A percentile compares a stretch with the other conserved stretches of the same genome.
Conservation (phyloP, 2,888 invertebrate species). For the Quadroppia sp. region DNA sequence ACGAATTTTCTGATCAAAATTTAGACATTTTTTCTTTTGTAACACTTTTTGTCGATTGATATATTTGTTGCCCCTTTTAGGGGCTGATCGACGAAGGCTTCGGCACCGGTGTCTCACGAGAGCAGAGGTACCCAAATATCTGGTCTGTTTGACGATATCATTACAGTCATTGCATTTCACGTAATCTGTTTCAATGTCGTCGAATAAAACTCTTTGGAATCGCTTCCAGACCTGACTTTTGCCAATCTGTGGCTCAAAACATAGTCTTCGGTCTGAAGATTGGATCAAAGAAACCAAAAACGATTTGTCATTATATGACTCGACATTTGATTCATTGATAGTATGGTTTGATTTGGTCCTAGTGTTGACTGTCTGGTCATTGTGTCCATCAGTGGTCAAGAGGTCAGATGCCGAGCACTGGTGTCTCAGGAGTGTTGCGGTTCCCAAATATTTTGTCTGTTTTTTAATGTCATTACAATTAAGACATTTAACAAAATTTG, state of each 20-base stretch:
- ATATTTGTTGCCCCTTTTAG: too few species aligned
- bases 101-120: not conserved
- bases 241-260: conserved; percentile 13
- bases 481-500: conserved; percentile 15
- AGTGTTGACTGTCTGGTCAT: not conserved
- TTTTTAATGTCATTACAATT: conserved; percentile 21
- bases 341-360: not conserved
- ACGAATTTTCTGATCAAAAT: conserved; percentile 13
- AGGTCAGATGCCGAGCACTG: not conserved
- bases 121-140: not conserved
- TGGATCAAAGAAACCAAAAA: not conserved
- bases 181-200: not conserved
- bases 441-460: conserved; percentile 13
- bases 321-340: not conserved
- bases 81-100: too few species aligned
- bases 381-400: too few species aligned
- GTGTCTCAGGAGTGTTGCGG: not conserved
- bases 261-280: not conserved
- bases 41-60: not conserved
- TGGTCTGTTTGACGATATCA: not conserved
- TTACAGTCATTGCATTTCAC: conserved; percentile 14
- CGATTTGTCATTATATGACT: not conserved
- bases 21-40: not conserved
- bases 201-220: not conserved
- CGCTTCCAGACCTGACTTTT: conserved; percentile 15